phyloP scores from a whole-genome alignment of 1,140 invertebrate genomes.

The Penaeus chinensis region DNA sequence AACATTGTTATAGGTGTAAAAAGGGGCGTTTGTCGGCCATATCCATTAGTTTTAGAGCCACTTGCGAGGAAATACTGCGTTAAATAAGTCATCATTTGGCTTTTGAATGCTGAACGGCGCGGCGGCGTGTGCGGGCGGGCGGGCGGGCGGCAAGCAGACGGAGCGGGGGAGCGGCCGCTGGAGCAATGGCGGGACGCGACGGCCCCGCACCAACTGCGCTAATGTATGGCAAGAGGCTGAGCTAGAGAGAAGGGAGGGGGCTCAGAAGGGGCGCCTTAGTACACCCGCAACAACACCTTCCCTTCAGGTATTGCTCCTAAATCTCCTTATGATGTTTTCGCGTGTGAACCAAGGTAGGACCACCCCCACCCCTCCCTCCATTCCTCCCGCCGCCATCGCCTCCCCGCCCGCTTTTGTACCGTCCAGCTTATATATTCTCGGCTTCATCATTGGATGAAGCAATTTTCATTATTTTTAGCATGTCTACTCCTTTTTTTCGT shows the following conservation, averaged over 20 bases:
- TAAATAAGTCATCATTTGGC: constrained; percentile 55
- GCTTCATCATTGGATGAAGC: no score
- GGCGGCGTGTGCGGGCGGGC: constrained; percentile 5
- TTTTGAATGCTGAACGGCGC: constrained; percentile 31
- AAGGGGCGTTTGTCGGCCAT: constrained; percentile 52
- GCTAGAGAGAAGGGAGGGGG: background rate
- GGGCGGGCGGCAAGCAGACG: constrained; percentile 4
- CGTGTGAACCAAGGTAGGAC: background rate
- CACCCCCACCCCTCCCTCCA: no score
- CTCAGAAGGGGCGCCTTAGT: background rate
- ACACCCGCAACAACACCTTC: background rate
- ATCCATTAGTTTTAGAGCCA: constrained; percentile 56
- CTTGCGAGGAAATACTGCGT: constrained; percentile 46
- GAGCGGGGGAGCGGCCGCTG: background rate
- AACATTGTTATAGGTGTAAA: constrained; percentile 56
- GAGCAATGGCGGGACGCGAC: no score
- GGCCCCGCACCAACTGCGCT: no score
- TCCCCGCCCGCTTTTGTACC: no score
- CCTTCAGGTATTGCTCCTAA: constrained; percentile 9
- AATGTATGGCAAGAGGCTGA: background rate
- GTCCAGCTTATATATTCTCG: no score
- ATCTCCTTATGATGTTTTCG: constrained; percentile 18
- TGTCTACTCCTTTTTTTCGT: no score
- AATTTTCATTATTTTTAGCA: no score
- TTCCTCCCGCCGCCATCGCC: no score